A percentile compares a stretch with the other conserved stretches of the same genome.
Evolutionary conservation across 2,797 vertebrate genomes (phyloP).

Genomic region (Crax fasciolata): DNA sequence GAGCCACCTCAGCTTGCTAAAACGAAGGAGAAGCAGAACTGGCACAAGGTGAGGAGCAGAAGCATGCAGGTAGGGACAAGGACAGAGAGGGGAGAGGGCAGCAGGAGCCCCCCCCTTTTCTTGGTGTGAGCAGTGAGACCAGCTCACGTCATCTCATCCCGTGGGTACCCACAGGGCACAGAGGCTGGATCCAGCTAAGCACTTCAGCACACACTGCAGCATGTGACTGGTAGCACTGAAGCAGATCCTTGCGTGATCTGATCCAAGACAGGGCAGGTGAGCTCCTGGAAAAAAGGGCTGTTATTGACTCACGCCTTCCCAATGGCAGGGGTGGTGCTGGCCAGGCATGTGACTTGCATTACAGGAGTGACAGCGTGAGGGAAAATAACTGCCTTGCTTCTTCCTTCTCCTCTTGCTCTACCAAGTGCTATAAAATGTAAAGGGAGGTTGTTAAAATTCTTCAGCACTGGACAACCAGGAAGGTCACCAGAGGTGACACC

Average conservation of each 20-base stretch:
- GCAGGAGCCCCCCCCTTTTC: not conserved
- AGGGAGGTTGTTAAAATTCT: not conserved
- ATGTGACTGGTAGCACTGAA: conserved; percentile 18
- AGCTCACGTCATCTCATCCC: not conserved
- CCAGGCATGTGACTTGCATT: not conserved
- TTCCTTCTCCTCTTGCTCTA: not conserved
- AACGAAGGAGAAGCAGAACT: not conserved
- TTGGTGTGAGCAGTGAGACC: not conserved
- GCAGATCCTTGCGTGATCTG: fast-evolving
- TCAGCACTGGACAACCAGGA: not conserved
- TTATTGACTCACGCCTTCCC: not conserved
- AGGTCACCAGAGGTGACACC: not conserved
- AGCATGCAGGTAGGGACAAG: fast-evolving
- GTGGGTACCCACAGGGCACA: not conserved
- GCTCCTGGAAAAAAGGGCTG: not conserved
- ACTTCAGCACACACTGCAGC: not conserved
- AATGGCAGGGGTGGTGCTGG: conserved; percentile 35
- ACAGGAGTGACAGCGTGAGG: not conserved
- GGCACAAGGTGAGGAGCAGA: not conserved
- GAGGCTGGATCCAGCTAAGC: not conserved
- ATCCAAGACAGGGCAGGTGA: not conserved
- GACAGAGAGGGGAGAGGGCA: not conserved
- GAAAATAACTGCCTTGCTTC: not conserved
- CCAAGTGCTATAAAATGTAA: not conserved
- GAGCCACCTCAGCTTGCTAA: not conserved